These are phyloP conservation scores for Anser cygnoides DNA, from an alignment of 2,113 vertebrate genomes.

Conservation along the genomic window DNA sequence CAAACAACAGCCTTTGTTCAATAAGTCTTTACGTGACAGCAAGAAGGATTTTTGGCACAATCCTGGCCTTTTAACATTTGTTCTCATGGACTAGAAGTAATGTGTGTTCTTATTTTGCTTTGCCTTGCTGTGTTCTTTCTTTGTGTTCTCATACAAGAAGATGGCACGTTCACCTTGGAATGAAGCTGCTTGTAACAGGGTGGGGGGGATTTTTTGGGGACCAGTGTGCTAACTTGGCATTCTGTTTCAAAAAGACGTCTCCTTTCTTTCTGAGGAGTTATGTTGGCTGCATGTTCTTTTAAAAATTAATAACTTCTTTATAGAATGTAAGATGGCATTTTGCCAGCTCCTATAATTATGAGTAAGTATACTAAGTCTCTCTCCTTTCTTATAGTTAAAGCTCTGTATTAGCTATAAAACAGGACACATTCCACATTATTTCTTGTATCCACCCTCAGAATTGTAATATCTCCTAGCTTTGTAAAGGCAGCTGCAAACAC, in stretches of 20 bases:
- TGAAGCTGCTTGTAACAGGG: not conserved
- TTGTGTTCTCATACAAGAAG: not conserved
- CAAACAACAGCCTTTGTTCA: slow-evolving; percentile 54
- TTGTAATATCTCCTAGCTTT: not conserved
- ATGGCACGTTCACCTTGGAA: slow-evolving; percentile 22
- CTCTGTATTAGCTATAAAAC: not conserved
- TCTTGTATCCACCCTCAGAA: not conserved
- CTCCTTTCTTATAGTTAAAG: not conserved
- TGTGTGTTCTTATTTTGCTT: slow-evolving; percentile 28
- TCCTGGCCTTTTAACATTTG: slow-evolving; percentile 28
- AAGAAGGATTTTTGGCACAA: slow-evolving; percentile 49
- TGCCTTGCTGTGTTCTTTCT: slow-evolving; percentile 5
- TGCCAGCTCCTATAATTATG: not conserved
- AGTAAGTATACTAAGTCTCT: not conserved
- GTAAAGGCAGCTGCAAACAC: not conserved
- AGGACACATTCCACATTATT: not conserved
- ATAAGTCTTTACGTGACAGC: slow-evolving; percentile 43
- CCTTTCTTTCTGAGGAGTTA: not conserved
- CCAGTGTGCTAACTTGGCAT: not conserved
- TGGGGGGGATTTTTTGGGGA: not conserved
- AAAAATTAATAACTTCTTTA: not conserved
- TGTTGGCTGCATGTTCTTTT: not conserved
- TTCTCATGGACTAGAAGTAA: slow-evolving; percentile 44
- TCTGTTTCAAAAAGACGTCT: not conserved
- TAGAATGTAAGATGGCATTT: not conserved